phyloP scores from a whole-genome alignment of 2,113 vertebrate genomes.

The Silurus meridionalis region DNA sequence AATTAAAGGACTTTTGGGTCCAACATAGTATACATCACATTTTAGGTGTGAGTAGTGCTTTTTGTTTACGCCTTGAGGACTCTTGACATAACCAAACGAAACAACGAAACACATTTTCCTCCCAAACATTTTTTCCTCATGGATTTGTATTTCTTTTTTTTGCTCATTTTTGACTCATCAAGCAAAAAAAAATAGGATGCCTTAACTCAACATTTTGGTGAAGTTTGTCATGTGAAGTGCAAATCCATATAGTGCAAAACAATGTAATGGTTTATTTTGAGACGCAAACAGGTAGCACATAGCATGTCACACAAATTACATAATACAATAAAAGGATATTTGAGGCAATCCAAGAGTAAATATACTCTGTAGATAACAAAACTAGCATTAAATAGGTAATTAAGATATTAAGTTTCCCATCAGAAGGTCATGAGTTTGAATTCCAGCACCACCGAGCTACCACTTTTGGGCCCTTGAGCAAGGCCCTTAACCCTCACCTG shows the following conservation, averaged over 20 bases:
- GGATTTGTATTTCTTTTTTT: background rate
- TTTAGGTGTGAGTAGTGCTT: background rate
- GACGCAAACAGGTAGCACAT: background rate
- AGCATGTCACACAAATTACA: background rate
- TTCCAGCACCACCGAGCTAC: too few relatives aligned
- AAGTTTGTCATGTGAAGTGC: background rate
- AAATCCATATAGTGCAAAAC: background rate
- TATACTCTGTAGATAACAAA: background rate
- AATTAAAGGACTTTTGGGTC: background rate
- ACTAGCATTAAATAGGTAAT: background rate
- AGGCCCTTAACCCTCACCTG: too few relatives aligned
- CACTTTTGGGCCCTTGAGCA: too few relatives aligned
- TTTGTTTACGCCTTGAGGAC: background rate
- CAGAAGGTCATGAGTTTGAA: too few relatives aligned
- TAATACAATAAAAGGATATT: background rate
- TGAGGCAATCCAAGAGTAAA: background rate
- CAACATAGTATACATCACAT: background rate
- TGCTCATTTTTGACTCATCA: background rate
- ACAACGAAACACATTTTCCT: background rate
- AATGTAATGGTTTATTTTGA: background rate
- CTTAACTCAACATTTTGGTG: background rate
- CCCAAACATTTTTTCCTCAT: background rate
- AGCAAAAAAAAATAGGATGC: background rate
- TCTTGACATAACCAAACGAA: background rate
- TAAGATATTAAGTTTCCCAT: too few relatives aligned